Evolutionary conservation across 2,888 invertebrate genomes (phyloP), one percentile per base, ranked within the genome.

Genomic region (Drosophila borealis): DNA sequence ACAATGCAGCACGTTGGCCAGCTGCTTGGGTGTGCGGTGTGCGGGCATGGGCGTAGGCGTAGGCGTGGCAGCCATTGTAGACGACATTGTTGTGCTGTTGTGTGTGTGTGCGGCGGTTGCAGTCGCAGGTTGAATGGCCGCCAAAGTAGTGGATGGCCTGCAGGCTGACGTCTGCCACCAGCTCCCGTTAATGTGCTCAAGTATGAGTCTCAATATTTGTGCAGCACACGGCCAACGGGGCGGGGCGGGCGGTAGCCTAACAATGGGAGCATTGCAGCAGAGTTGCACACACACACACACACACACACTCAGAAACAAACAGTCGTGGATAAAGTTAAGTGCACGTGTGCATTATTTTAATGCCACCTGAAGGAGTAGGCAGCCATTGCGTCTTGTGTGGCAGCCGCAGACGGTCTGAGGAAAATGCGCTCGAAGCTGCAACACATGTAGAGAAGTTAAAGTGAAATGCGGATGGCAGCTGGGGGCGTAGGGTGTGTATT

Each of bases 321-420:
- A 82, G 70, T 86, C 79, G 86, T 83, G 90, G 80, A 90, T 91
- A 88, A 86, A 90, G 88, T 89, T 90, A 86, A 91, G 91, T 90
- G 89, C 88, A 90, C 86, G 89, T 91, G 89, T 91, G 89, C 90
- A 91, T 91, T 91, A 91, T 91, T 91, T 91, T 91, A 91, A 89
- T 90, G 91, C 87, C 84, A 90, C 89, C 91, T 91, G 85, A 91
- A 90, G 90, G 78, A 89, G 89, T 85, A 74, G 60, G 66, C 79
- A 59, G 64, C 69, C 68, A 56, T 60, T 66, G 50, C 66, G 66
- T 80, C 81, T 65, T 64, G 55, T 14, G 55, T 33, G 49, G 33
- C 55, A 62, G 55, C 65, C 53, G 19, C 48, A 59, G 39, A 41
- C 39, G 34, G 29, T 29, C 8, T 29, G 29, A 29, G 29, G 29